These are phyloP conservation scores for Vanessa tameamea DNA, from an alignment of 1,140 invertebrate genomes.

Conservation along the genomic window DNA sequence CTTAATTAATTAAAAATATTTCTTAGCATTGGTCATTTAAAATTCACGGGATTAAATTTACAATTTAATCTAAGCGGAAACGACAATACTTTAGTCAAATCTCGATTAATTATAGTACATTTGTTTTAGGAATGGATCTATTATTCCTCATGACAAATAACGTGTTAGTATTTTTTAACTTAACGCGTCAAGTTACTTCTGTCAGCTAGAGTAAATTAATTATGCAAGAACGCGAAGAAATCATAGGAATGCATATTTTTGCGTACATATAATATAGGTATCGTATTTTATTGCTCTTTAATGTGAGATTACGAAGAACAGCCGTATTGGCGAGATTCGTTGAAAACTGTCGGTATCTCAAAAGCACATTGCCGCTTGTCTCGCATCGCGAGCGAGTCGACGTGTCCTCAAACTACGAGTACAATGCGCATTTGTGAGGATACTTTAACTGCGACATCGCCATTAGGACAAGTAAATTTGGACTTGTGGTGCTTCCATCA, in stretches of 20 bases:
- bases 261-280: not conserved
- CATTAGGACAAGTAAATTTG: not conserved
- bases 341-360: slow-evolving; percentile 4
- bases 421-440: slow-evolving; percentile 8
- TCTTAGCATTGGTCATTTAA: too few species aligned
- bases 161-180: too few species aligned
- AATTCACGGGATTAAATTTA: too few species aligned
- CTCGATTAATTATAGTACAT: too few species aligned
- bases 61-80: too few species aligned
- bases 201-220: too few species aligned
- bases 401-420: slow-evolving; percentile 2
- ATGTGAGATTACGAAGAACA: not conserved
- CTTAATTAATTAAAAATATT: too few species aligned
- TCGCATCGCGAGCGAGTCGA: slow-evolving; percentile 9
- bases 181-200: too few species aligned
- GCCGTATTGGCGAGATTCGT: not conserved
- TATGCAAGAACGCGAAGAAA: too few species aligned
- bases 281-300: not conserved
- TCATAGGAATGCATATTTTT: not conserved
- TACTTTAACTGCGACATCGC: not conserved
- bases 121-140: too few species aligned
- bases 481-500: not conserved
- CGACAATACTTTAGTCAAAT: too few species aligned
- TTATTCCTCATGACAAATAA: too few species aligned
- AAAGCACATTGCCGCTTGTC: not conserved